These are phyloP conservation scores for Mesorhabditis sp. DNA, from an alignment of 2,888 invertebrate species.

Conservation along the genomic window DNA sequence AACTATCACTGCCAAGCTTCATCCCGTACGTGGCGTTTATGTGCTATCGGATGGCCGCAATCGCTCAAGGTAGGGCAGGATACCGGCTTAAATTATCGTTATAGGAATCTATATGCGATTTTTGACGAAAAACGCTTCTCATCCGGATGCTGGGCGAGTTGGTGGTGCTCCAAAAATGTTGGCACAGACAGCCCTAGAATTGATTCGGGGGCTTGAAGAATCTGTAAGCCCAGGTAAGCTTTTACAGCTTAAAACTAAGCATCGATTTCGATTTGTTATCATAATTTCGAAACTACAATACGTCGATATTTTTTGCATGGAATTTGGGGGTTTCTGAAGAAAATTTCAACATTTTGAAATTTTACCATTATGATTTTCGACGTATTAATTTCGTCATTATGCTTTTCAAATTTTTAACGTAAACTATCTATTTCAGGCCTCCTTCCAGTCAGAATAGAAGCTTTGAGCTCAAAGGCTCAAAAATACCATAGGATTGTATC, in stretches of 20 bases:
- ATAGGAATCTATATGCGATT: slow-evolving; percentile 40
- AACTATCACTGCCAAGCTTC: slow-evolving; percentile 45
- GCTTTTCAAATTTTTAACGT: no score
- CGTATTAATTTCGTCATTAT: no score
- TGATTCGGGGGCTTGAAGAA: slow-evolving; percentile 25
- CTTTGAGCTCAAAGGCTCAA: slow-evolving; percentile 58
- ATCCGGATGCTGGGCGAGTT: slow-evolving; percentile 31
- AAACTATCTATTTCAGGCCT: slow-evolving; percentile 30
- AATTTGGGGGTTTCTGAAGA: no score
- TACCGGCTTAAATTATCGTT: slow-evolving; percentile 50
- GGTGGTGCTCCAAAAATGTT: slow-evolving; percentile 33
- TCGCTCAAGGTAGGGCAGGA: slow-evolving; percentile 58
- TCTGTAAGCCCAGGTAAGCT: slow-evolving; percentile 22
- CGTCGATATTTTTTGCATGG: no score
- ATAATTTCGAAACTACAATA: no score
- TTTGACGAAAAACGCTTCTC: slow-evolving; percentile 33
- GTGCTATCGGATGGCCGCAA: slow-evolving; percentile 59
- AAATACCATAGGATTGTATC: slow-evolving; percentile 58
- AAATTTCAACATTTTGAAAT: no score
- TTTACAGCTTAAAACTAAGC: slow-evolving; percentile 3
- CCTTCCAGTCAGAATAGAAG: slow-evolving; percentile 58
- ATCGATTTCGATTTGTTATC: not conserved
- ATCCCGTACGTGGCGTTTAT: slow-evolving; percentile 60
- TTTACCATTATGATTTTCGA: no score
- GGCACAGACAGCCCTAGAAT: slow-evolving; percentile 29